Conservation (phyloP, 1,140 invertebrate species). For the Atopsyche davidsoni region DNA sequence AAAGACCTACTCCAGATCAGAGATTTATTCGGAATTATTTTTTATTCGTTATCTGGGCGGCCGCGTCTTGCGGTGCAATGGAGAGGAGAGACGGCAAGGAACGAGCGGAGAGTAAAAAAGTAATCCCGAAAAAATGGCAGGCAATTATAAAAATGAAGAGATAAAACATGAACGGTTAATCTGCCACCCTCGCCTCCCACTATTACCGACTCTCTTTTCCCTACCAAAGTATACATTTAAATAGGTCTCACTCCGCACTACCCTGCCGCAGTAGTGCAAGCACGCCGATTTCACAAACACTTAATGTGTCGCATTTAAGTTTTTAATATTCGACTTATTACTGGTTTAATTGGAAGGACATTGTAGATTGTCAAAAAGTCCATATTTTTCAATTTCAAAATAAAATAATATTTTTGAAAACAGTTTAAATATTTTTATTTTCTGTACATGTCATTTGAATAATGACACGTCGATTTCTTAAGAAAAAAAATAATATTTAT, state of each 20-base stretch:
- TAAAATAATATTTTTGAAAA: too few species aligned
- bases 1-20: neutral
- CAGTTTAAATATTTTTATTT: too few species aligned
- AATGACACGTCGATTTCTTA: too few species aligned
- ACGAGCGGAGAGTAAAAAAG: constrained; percentile 25
- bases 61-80: constrained; percentile 8
- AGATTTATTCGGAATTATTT: neutral
- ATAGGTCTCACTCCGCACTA: constrained; percentile 29
- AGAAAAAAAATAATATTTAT: too few species aligned
- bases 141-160: constrained; percentile 32
- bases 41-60: neutral
- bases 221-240: constrained; percentile 25
- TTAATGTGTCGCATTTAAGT: too few species aligned
- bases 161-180: constrained; percentile 32
- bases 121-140: constrained; percentile 31
- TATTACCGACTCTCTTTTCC: neutral
- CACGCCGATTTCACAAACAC: too few species aligned
- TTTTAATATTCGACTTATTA: too few species aligned
- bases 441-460: too few species aligned
- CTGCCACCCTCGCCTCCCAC: constrained; percentile 18
- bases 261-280: too few species aligned
- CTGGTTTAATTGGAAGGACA: too few species aligned
- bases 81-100: constrained; percentile 14
- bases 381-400: too few species aligned
- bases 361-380: too few species aligned